These are phyloP conservation scores for Loris lydekkerianus DNA, from an alignment of 2,797 vertebrate genomes.

Conservation along the genomic window DNA sequence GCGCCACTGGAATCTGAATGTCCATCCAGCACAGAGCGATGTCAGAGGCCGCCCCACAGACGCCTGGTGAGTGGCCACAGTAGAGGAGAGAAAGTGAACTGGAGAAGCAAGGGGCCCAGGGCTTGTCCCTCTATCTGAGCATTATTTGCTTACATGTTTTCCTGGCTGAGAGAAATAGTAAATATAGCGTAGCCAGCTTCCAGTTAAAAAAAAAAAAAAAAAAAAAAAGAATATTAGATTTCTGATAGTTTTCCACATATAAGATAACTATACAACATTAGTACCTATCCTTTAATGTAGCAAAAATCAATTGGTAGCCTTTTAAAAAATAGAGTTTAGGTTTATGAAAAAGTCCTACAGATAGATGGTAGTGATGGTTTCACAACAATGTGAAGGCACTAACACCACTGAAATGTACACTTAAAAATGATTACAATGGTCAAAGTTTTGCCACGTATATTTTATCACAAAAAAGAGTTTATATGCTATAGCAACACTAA, in stretches of 20 bases:
- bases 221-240: neutral
- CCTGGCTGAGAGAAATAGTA: neutral
- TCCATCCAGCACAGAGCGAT: too few relatives aligned
- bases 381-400: neutral
- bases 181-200: neutral
- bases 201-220: too few relatives aligned
- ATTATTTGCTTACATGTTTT: neutral
- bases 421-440: neutral
- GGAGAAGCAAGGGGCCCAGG: too few relatives aligned
- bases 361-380: neutral
- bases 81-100: too few relatives aligned
- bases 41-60: neutral
- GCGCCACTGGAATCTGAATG: too few relatives aligned
- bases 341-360: neutral
- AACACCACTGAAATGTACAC: neutral
- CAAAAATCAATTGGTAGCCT: neutral
- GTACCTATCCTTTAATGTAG: neutral
- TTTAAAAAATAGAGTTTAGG: neutral
- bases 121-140: neutral
- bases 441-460: neutral
- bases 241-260: neutral
- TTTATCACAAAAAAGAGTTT: neutral
- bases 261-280: neutral
- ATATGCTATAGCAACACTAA: neutral
- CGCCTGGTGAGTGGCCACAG: neutral